Evolutionary conservation across 2,888 invertebrate species (phyloP).

Genomic region (Polyommatus icarus): DNA sequence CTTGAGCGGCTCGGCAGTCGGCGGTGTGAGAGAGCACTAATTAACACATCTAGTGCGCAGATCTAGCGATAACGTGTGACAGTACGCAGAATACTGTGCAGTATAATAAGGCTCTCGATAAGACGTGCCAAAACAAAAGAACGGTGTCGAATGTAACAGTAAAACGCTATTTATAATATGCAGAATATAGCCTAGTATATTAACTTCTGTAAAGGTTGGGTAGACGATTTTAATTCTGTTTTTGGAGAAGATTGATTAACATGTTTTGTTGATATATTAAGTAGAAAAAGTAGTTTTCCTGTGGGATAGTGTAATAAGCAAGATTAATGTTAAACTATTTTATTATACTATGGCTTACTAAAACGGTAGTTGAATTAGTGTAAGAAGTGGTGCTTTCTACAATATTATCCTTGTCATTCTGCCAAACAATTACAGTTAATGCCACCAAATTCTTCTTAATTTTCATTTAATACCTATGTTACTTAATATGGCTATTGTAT

Average conservation of each 20-base stretch:
- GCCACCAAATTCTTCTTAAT: too few relatives aligned
- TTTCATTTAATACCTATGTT: neutral
- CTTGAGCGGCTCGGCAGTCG: conserved; percentile 54
- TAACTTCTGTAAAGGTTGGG: neutral
- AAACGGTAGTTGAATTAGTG: neutral
- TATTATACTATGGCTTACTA: too few relatives aligned
- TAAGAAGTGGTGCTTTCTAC: neutral
- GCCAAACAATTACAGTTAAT: too few relatives aligned
- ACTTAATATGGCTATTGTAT: neutral
- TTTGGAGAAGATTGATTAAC: too few relatives aligned
- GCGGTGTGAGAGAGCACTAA: conserved; percentile 61
- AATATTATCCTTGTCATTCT: too few relatives aligned
- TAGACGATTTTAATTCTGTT: neutral
- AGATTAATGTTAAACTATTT: too few relatives aligned
- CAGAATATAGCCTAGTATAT: neutral
- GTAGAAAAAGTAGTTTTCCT: neutral
- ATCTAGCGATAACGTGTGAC: conserved; percentile 43
- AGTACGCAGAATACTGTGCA: conserved; percentile 3
- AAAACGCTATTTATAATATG: neutral
- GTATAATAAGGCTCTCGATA: neutral
- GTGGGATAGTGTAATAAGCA: too few relatives aligned
- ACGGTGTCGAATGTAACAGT: neutral
- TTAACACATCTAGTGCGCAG: conserved; percentile 52
- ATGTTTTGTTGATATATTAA: neutral
- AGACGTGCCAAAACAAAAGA: neutral